Evolutionary conservation across 2,113 vertebrate species (phyloP).

Genomic region (Hippoglossus stenolepis): DNA sequence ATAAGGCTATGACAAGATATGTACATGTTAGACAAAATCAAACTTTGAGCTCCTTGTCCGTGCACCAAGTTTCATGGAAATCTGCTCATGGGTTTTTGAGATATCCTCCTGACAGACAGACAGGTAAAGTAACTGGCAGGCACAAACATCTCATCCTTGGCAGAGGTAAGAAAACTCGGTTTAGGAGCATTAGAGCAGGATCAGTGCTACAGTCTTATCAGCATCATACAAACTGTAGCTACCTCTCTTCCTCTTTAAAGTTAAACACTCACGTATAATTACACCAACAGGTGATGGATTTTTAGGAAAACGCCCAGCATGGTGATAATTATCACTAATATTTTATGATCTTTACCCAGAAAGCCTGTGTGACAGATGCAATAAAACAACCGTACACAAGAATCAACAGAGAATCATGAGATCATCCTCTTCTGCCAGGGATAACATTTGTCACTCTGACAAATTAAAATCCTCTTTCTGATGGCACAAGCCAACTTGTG

Average conservation of each 20-base stretch:
- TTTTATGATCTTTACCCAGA: constrained; percentile 4
- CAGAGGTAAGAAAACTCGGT: constrained; percentile 47
- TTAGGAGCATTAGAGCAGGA: constrained; percentile 57
- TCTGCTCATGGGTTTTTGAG: constrained; percentile 43
- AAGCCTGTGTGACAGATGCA: constrained; percentile 8
- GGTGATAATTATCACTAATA: constrained; percentile 4
- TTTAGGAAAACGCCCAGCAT: constrained; percentile 1
- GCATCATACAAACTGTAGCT: constrained; percentile 53
- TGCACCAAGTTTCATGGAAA: constrained; percentile 46
- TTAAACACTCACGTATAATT: constrained; percentile 13
- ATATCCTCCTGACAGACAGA: constrained; percentile 63
- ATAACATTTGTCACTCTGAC: constrained; percentile 50
- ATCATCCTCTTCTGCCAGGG: constrained; percentile 28
- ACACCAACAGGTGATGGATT: constrained; percentile 26
- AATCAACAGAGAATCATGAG: constrained; percentile 13
- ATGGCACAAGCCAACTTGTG: constrained; percentile 41
- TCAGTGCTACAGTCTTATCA: constrained; percentile 60
- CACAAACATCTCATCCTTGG: constrained; percentile 60
- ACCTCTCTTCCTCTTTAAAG: constrained; percentile 20
- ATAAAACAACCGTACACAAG: constrained; percentile 10
- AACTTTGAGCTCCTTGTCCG: constrained; percentile 27
- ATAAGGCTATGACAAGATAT: constrained; percentile 18
- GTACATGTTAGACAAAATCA: neutral
- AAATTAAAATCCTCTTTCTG: constrained; percentile 61
- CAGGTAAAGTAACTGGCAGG: constrained; percentile 57